A percentile compares a stretch with the other conserved stretches of the same genome.
Evolutionary conservation across 2,888 invertebrate genomes (phyloP).

Genomic region (Apodemia duryi): DNA sequence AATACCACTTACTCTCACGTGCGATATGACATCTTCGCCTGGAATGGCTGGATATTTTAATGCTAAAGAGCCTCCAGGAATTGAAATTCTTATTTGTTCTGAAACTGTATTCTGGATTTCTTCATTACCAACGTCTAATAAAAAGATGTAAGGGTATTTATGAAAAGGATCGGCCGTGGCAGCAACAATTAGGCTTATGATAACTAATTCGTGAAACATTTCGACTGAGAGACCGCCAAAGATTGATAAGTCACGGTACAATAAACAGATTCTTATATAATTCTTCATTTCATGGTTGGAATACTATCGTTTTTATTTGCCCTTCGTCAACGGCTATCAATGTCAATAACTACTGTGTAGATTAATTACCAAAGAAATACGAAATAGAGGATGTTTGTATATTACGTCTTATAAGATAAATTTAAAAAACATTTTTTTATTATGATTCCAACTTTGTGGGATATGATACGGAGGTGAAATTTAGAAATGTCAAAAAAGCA

Average conservation of each 20-base stretch:
- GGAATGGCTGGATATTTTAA: constrained; percentile 62
- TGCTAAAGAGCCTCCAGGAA: constrained; percentile 66
- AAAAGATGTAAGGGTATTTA: constrained; percentile 65
- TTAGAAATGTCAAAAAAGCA: too few species aligned
- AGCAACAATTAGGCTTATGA: constrained; percentile 41
- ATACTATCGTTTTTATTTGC: constrained; percentile 54
- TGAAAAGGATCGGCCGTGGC: constrained; percentile 56
- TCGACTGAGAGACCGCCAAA: constrained; percentile 39
- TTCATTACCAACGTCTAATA: constrained; percentile 71
- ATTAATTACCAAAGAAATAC: constrained; percentile 6
- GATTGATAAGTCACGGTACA: constrained; percentile 56
- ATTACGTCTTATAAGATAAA: not conserved
- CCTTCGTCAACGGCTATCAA: constrained; percentile 57
- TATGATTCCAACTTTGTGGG: too few species aligned
- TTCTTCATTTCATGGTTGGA: constrained; percentile 56
- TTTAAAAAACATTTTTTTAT: too few species aligned
- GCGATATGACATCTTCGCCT: constrained; percentile 56
- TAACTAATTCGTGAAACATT: constrained; percentile 51
- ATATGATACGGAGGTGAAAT: too few species aligned
- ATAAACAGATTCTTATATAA: constrained; percentile 65
- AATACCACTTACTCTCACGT: constrained; percentile 65
- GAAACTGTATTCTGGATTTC: constrained; percentile 57
- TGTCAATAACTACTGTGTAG: constrained; percentile 41
- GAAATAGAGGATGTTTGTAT: constrained; percentile 4
- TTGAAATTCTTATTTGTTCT: constrained; percentile 62